Evolutionary conservation across 2,888 invertebrate species (phyloP).

Genomic region (Encarsia formosa): DNA sequence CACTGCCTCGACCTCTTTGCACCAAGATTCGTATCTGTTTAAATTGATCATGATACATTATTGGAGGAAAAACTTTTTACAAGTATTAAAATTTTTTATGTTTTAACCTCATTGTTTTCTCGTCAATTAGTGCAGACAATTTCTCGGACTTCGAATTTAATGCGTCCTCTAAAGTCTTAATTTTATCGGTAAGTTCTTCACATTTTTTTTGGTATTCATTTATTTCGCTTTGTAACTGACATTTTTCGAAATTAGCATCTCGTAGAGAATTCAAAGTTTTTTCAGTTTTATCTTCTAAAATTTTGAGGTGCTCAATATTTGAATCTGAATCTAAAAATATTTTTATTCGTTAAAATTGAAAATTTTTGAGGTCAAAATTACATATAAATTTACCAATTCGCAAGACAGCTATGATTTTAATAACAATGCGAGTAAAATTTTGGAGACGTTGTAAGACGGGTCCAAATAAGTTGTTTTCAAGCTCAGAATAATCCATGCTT

Average conservation of each 20-base stretch:
- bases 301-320: slow-evolving; percentile 1
- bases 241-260: slow-evolving; percentile 5
- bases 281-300: slow-evolving; percentile 7
- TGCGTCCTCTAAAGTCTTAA: background rate
- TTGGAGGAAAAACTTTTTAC: too few species aligned
- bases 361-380: background rate
- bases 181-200: background rate
- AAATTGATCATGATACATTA: too few species aligned
- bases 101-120: background rate
- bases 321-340: slow-evolving; percentile 2
- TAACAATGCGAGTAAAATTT: slow-evolving; percentile 10
- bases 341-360: background rate
- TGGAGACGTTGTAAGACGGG: slow-evolving; percentile 13
- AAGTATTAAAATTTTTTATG: too few species aligned
- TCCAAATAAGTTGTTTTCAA: background rate
- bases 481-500: background rate
- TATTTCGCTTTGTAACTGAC: slow-evolving; percentile 4
- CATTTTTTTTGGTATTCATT: background rate
- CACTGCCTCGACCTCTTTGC: slow-evolving; percentile 1
- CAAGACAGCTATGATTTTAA: slow-evolving; percentile 7
- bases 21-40: slow-evolving; percentile 1
- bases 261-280: background rate
- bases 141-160: slow-evolving; percentile 1
- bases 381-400: slow-evolving; percentile 2
- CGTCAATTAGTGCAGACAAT: background rate